Base-by-base conservation (phyloP, 2,113 vertebrate species). In the Anhinga anhinga region DNA sequence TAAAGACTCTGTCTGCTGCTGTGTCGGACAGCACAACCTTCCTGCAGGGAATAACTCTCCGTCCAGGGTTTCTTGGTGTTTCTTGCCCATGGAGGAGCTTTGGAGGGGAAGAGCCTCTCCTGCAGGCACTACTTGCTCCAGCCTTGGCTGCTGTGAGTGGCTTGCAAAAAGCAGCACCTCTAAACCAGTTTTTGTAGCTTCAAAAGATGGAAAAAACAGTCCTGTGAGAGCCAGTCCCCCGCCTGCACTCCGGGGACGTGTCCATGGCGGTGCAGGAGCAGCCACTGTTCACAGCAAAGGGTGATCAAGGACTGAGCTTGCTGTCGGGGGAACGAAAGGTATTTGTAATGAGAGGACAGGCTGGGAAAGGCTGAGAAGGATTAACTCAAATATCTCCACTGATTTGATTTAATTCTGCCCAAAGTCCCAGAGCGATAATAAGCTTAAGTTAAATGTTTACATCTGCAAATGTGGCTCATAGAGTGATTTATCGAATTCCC, bases 171-270 rank as follows among this genome's bases (percentile, higher is more conserved):
- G 19, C 59, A 87, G 59, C 61, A 21, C 44, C 30, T 74, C 72
- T 49, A 32, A 70, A 80, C 5, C 2, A n/a, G 6, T 13, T 15
- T 3, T 76, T 80, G 8, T 29, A 65, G 20, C 17, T 61, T 71
- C 25, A 55, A 61, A 80, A 61, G 23, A 23, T 29, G 8, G n/a
- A 12, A 58, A 73, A 77, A 9, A 15, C 4, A 17, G 42, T 22
- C 5, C 13, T 1, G 0, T 19, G 76, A 34, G 69, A 56, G 8
- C 7, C 49, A 53, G 26, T 22, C 13, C n/a, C 18, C 10, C 3
- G 3, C 36, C 49, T 58, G 38, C 15, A 5, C n/a, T 26, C 22
- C 22, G 59, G 76, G 44, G 15, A 52, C 18, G 12, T 36, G 30
- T 32, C 44, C 2, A 1, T n/a, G 62, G 32, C 66, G 78, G 11